Evolutionary conservation across 2,797 vertebrate species (phyloP).

Genomic region (Sebastes minor): DNA sequence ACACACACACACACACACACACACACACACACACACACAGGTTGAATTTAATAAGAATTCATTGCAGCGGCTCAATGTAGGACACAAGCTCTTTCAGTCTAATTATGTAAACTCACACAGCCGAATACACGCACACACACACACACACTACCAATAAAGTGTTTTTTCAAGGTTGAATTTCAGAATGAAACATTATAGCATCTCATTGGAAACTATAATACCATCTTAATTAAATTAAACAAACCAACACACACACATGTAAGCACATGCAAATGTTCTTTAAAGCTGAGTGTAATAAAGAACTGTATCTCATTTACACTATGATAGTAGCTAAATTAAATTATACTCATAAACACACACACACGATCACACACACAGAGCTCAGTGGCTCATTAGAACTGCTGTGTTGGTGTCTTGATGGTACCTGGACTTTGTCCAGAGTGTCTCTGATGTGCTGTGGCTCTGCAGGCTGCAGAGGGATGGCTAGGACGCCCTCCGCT

Average conservation of each 20-base stretch:
- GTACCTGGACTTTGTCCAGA: slow-evolving; percentile 92
- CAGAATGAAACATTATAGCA: slow-evolving; percentile 20
- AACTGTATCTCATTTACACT: slow-evolving; percentile 7
- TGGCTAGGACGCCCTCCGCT: slow-evolving; percentile 75
- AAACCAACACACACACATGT: not conserved
- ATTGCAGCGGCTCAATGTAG: slow-evolving; percentile 6
- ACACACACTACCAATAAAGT: not conserved
- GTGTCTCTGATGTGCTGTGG: slow-evolving; percentile 88
- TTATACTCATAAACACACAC: not conserved
- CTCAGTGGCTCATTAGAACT: not conserved
- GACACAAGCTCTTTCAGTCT: slow-evolving; percentile 18
- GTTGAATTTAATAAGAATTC: slow-evolving; percentile 24
- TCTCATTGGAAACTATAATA: slow-evolving; percentile 13
- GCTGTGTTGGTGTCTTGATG: not conserved
- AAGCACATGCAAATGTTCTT: not conserved
- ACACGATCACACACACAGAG: not conserved
- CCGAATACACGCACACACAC: not conserved
- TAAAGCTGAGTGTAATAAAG: slow-evolving; percentile 1
- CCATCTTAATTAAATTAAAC: slow-evolving; percentile 17
- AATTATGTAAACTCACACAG: slow-evolving; percentile 30
- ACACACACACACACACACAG: not conserved
- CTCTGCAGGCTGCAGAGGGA: slow-evolving; percentile 86
- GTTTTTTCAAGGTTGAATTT: slow-evolving; percentile 33
- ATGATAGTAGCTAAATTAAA: slow-evolving; percentile 13
- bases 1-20: not conserved